Conservation (phyloP, 1,140 invertebrate species). For the Phthorimaea operculella region DNA sequence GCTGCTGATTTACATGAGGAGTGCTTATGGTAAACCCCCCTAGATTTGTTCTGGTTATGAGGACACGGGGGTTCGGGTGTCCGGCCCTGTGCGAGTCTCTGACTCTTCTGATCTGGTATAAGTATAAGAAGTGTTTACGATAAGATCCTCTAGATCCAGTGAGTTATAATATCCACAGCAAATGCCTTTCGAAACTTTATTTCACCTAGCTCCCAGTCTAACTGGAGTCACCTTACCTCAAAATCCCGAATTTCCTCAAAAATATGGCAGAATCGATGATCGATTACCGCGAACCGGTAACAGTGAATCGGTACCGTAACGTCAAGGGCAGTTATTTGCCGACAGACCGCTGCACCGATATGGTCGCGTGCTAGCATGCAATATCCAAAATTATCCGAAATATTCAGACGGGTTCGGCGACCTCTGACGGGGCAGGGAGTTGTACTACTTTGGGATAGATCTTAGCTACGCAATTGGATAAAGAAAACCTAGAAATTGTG, state of each 20-base stretch:
- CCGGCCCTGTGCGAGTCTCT: constrained; percentile 89
- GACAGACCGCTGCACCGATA: not conserved
- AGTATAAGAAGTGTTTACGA: constrained; percentile 95
- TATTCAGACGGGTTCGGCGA: not conserved
- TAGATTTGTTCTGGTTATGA: constrained; percentile 91
- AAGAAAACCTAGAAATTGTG: too few species aligned
- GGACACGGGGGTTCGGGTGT: constrained; percentile 82
- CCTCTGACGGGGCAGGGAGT: not conserved
- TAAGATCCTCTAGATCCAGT: too few species aligned
- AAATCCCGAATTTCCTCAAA: too few species aligned
- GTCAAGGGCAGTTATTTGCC: constrained; percentile 26
- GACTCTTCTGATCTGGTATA: constrained; percentile 92
- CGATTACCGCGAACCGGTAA: constrained; percentile 13
- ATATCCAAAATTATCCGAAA: constrained; percentile 12
- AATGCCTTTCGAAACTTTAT: too few species aligned
- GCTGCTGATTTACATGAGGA: constrained; percentile 93
- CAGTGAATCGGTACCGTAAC: constrained; percentile 19
- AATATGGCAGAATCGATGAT: too few species aligned
- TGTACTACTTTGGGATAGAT: too few species aligned
- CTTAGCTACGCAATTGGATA: too few species aligned
- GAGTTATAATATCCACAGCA: too few species aligned
- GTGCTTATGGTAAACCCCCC: constrained; percentile 89
- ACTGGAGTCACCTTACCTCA: too few species aligned
- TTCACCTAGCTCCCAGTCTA: too few species aligned
- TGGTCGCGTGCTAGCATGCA: constrained; percentile 32